Conservation (phyloP, 2,113 vertebrate genomes). For the Cervus canadensis region DNA sequence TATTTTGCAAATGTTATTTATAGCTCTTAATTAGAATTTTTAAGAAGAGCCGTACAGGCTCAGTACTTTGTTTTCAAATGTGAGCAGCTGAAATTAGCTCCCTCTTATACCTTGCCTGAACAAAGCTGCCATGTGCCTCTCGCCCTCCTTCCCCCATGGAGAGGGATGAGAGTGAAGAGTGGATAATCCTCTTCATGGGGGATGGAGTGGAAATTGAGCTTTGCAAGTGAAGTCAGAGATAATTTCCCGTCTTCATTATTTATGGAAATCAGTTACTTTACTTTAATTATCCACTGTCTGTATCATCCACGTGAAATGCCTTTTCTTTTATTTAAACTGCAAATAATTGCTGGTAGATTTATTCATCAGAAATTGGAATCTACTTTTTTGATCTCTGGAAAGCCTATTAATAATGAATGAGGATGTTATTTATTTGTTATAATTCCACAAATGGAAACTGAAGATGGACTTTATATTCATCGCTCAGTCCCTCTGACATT, state of each 20-base stretch:
- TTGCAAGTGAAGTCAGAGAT: constrained; percentile 61
- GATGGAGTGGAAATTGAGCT: constrained; percentile 61
- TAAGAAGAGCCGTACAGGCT: not conserved
- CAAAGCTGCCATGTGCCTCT: not conserved
- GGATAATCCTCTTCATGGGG: constrained; percentile 58
- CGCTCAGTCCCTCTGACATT: constrained; percentile 3
- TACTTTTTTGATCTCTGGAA: constrained; percentile 67
- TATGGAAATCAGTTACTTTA: constrained; percentile 72
- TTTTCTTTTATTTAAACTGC: constrained; percentile 68
- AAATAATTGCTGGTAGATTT: constrained; percentile 67
- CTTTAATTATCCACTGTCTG: constrained; percentile 66
- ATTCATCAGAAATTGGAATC: constrained; percentile 67
- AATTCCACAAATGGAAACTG: constrained; percentile 47
- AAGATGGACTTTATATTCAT: not conserved
- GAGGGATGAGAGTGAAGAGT: not conserved
- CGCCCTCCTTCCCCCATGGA: not conserved
- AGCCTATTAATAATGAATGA: constrained; percentile 68
- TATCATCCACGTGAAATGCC: constrained; percentile 61
- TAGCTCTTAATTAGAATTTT: constrained; percentile 9
- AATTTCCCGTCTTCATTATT: constrained; percentile 72
- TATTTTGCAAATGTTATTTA: constrained; percentile 33
- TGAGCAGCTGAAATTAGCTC: constrained; percentile 46
- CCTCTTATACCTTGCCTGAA: not conserved
- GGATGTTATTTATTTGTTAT: constrained; percentile 63
- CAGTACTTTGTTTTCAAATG: constrained; percentile 41